Conservation (phyloP, 2,113 vertebrate genomes). For the Crotophaga sulcirostris region DNA sequence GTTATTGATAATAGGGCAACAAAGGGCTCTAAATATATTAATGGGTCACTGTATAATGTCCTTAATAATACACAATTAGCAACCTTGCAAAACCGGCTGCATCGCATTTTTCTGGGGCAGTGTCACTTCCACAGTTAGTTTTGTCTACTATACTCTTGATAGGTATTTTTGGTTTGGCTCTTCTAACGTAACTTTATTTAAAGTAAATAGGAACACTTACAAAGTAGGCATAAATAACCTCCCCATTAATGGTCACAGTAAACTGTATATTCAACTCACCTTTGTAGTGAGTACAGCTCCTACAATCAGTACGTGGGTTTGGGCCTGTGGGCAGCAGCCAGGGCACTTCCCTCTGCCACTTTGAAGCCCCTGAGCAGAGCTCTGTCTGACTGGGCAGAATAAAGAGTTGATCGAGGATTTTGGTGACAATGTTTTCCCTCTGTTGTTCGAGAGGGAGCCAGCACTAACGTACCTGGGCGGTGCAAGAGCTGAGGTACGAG, state of each 20-base stretch:
- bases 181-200: neutral
- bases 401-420: neutral
- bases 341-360: neutral
- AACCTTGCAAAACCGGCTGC: neutral
- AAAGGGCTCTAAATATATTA: conserved; percentile 37
- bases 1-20: conserved; percentile 53
- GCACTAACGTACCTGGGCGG: too few species aligned
- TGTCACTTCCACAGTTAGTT: neutral
- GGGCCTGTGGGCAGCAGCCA: fast-evolving
- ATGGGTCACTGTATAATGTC: neutral
- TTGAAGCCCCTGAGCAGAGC: neutral
- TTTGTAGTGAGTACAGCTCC: neutral
- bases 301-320: fast-evolving
- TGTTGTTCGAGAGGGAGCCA: neutral
- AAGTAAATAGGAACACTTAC: neutral
- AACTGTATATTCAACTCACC: neutral
- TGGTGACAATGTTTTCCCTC: neutral
- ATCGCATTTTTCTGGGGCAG: neutral
- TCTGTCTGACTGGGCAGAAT: neutral
- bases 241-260: neutral
- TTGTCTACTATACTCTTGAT: neutral
- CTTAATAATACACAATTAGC: conserved; percentile 1
- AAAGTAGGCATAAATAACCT: neutral
- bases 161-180: neutral
- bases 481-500: neutral